phyloP scores from a whole-genome alignment of 2,888 invertebrate species.

The Stenolophus ochropezus region DNA sequence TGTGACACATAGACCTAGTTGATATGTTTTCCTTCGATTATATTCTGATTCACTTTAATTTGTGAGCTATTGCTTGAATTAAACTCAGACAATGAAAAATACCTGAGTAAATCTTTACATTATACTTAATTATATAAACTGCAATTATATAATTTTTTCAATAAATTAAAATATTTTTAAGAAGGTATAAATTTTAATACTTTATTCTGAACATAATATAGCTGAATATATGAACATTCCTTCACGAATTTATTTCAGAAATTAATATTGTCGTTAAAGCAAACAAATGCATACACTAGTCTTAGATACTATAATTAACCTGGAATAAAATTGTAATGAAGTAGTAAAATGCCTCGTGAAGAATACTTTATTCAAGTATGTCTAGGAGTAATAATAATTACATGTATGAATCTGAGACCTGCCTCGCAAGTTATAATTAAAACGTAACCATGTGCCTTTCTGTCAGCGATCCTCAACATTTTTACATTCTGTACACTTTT shows the following conservation, averaged over 20 bases:
- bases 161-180: no score
- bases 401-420: conserved; percentile 14
- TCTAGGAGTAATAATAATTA: conserved; percentile 28
- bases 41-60: not conserved
- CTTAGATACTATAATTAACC: conserved; percentile 15
- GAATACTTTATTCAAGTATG: conserved; percentile 26
- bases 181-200: no score
- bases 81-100: not conserved
- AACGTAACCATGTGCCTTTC: conserved; percentile 16
- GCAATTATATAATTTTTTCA: no score
- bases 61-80: not conserved
- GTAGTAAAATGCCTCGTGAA: conserved; percentile 9
- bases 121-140: not conserved
- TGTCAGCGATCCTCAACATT: not conserved
- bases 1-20: conserved; percentile 2
- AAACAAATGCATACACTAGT: not conserved
- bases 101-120: not conserved
- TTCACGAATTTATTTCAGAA: not conserved
- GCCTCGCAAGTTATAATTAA: conserved; percentile 34
- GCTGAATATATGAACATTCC: not conserved
- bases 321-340: conserved; percentile 13
- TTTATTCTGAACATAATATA: not conserved
- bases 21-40: conserved; percentile 23
- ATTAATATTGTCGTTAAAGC: not conserved
- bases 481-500: no score